A percentile compares a stretch with the other conserved stretches of the same genome.
These are phyloP conservation scores for Muscidifurax raptorellus DNA, from an alignment of 1,140 invertebrate species.

Conservation along the genomic window DNA sequence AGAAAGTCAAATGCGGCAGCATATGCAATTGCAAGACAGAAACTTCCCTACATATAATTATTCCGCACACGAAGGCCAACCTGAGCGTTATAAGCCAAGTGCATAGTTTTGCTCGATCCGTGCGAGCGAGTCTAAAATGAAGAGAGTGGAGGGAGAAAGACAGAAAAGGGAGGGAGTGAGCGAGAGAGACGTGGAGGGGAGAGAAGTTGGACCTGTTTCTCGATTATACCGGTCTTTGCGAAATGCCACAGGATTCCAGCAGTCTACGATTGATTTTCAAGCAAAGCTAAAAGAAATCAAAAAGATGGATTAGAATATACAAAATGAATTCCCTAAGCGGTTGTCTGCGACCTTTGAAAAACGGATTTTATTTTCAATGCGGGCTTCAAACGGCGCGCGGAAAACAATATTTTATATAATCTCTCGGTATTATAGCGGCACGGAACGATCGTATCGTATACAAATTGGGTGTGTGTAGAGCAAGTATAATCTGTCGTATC, in stretches of 20 bases:
- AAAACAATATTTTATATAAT: too few relatives aligned
- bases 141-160: conserved; percentile 1
- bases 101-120: conserved; percentile 52
- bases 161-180: neutral
- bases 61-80: conserved; percentile 66
- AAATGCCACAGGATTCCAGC: conserved; percentile 64
- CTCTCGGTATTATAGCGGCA: too few relatives aligned
- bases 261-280: conserved; percentile 50
- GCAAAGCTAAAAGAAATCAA: conserved; percentile 4
- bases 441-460: too few relatives aligned
- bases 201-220: conserved; percentile 62
- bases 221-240: conserved; percentile 65
- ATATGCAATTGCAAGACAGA: conserved; percentile 53
- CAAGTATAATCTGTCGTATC: too few relatives aligned
- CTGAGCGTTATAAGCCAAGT: conserved; percentile 61
- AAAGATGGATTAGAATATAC: neutral
- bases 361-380: too few relatives aligned
- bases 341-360: neutral
- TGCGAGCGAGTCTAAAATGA: conserved; percentile 6
- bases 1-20: conserved; percentile 36
- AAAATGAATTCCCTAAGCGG: neutral
- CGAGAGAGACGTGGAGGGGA: conserved; percentile 34
- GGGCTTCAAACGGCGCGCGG: too few relatives aligned
- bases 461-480: too few relatives aligned
- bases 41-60: conserved; percentile 69